These are phyloP conservation scores for Drosophila pseudoobscura DNA, from an alignment of 1,140 invertebrate genomes.

Conservation along the genomic window DNA sequence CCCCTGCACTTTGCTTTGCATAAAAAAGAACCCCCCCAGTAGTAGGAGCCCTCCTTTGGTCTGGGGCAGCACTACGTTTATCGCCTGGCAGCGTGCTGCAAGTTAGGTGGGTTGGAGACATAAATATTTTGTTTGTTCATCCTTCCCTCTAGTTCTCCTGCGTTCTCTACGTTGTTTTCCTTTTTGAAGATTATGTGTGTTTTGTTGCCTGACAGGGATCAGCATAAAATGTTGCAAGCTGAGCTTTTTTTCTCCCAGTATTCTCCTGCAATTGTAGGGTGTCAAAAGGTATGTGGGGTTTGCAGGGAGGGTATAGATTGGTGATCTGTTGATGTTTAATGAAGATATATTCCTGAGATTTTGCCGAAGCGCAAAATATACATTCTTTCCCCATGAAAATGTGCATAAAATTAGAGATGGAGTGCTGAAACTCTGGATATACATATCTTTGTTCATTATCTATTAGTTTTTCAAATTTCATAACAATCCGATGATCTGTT, in stretches of 20 bases:
- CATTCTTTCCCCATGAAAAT: too few relatives aligned
- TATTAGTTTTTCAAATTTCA: too few relatives aligned
- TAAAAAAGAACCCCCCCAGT: constrained; percentile 6
- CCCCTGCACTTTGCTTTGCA: constrained; percentile 64
- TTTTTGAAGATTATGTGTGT: constrained; percentile 84
- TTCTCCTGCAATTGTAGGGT: constrained; percentile 39
- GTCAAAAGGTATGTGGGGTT: constrained; percentile 22
- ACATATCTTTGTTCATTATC: too few relatives aligned
- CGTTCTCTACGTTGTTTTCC: constrained; percentile 72
- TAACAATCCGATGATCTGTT: too few relatives aligned
- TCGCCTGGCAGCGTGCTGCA: constrained; percentile 56
- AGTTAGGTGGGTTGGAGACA: constrained; percentile 52
- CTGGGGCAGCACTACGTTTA: constrained; percentile 51
- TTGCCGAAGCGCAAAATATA: too few relatives aligned
- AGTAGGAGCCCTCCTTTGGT: not conserved
- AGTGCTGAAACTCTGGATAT: too few relatives aligned
- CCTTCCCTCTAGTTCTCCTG: constrained; percentile 16
- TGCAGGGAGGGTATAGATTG: constrained; percentile 3
- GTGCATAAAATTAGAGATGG: too few relatives aligned
- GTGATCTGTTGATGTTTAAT: too few relatives aligned
- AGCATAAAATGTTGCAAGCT: constrained; percentile 83
- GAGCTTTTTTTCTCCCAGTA: constrained; percentile 64
- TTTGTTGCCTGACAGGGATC: constrained; percentile 83
- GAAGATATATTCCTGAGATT: too few relatives aligned
- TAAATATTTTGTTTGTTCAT: constrained; percentile 79